Conservation (phyloP, 2,797 vertebrate genomes). For the Zalophus californianus region DNA sequence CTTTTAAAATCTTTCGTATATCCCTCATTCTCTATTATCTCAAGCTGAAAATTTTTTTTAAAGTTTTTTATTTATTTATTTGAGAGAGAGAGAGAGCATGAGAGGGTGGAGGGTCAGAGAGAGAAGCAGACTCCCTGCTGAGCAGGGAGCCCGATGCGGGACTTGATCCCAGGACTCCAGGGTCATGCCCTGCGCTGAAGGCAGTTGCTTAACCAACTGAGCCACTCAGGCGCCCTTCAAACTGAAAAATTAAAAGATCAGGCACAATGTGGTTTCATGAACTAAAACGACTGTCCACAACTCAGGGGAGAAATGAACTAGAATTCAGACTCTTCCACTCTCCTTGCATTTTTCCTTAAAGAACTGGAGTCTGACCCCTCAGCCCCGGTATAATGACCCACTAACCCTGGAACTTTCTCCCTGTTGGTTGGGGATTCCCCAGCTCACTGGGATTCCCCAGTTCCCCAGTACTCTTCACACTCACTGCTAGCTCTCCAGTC, state of each 20-base stretch:
- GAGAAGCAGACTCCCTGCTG: no score
- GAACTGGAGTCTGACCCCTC: no score
- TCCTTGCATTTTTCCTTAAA: background rate
- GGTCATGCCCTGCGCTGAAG: no score
- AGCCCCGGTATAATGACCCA: rapidly evolving
- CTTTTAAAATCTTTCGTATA: background rate
- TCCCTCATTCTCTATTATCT: background rate
- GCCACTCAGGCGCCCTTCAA: background rate
- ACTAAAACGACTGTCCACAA: background rate
- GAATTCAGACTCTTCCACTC: background rate
- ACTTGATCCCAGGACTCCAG: no score
- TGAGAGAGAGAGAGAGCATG: no score
- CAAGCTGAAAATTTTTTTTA: background rate
- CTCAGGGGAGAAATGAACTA: background rate
- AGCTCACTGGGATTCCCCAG: no score
- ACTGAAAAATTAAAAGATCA: background rate
- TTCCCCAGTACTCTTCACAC: rapidly evolving
- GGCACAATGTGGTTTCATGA: background rate
- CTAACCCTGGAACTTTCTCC: no score
- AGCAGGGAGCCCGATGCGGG: no score
- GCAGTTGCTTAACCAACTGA: no score
- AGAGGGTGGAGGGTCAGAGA: no score
- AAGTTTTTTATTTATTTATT: no score
- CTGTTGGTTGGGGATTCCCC: rapidly evolving
- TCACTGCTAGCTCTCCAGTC: background rate